Evolutionary conservation across 2,888 invertebrate species (phyloP), one percentile per base, ranked within the genome.

Genomic region (Camptogramma bilineatum): DNA sequence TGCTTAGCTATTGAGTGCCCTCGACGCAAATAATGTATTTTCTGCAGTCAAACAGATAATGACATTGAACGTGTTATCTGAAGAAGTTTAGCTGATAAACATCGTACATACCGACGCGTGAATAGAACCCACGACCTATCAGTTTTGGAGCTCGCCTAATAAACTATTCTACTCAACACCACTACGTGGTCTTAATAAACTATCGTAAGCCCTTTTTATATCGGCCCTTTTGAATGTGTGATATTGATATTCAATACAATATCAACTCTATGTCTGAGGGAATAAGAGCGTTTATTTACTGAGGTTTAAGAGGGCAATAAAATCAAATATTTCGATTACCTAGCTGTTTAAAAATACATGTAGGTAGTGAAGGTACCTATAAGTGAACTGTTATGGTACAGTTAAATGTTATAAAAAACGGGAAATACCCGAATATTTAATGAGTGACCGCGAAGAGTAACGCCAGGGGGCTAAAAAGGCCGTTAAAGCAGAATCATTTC

Each of bases 181-280:
- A 5, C 39, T 53, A 63, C 66, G 66, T 67, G 66, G 54, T 67
- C 52, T 31, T 44, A 31, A 46, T 52, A 59, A 51, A 42, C 44
- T 55, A 64, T 31, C 17, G 18, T 16, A 24, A 47, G 46, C 62
- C 56, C 61, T 63, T 62, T 61, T 46, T 28, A 53, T 57, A 64
- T 55, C 52, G 65, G 68, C 61, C 71, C 62, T 24, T 66, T 55
- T 28, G 28, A 18, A 19, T 51, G 56, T 60, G 63, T 57, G 60
- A 57, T 60, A 47, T 63, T 64, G 47, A 61, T 48, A 42, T 16
- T n/a, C n/a, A 18, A 50, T 24, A 44, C 50, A 46, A 17, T 50
- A 9, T 44, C 18, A 39, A 54, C 60, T 46, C 31, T 66, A 62
- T 46, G 4, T 0, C 0, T 4, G 9, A 0, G 8, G 47, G 1